Base-by-base conservation (phyloP, 2,113 vertebrate species). In the Ursus arctos region DNA sequence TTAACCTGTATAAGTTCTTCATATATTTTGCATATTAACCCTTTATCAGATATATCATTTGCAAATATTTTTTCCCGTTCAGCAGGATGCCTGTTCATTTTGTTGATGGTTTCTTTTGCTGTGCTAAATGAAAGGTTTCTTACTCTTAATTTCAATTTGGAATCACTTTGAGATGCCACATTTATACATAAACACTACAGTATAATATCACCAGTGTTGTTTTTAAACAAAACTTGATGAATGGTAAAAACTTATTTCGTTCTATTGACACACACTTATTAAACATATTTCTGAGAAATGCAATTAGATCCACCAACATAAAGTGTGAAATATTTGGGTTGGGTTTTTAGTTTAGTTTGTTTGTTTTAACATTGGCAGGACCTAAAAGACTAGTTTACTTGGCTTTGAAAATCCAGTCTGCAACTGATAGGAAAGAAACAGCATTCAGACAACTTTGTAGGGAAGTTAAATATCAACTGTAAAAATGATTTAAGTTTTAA, bases 301-400 rank as follows among this genome's bases (percentile, higher is more conserved):
- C n/a, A 95, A 88, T 85, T 90, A 69, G 57, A 80, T 76, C n/a
- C 61, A 93, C 57, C 59, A 95, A 59, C 26, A 96, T 88, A 65
- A 86, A 83, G 79, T 88, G 47, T 95, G 86, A 97, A 96, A 96
- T 89, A 91, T 81, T 91, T 91, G 87, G 40, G 65, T n/a, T 72
- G 55, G 9, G 47, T 91, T 93, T 93, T 93, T 12, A 71, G 63
- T 59, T 95, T 22, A 61, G 28, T 82, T 40, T 31, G 24, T 65
- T 6, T 79, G 69, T 92, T 69, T 31, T 4, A 72, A 77, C 72
- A 69, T 82, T 53, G 76, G 81, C 57, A 83, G 33, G 36, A 97
- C 76, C 65, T 77, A 69, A 28, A 77, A 88, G 51, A 59, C 59
- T 91, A 85, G 26, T 92, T 96, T 93, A 88, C 26, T 77, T 76